Evolutionary conservation across 1,140 invertebrate genomes (phyloP), one percentile per base, ranked within the genome.

Genomic region (Muscidifurax raptorellus): DNA sequence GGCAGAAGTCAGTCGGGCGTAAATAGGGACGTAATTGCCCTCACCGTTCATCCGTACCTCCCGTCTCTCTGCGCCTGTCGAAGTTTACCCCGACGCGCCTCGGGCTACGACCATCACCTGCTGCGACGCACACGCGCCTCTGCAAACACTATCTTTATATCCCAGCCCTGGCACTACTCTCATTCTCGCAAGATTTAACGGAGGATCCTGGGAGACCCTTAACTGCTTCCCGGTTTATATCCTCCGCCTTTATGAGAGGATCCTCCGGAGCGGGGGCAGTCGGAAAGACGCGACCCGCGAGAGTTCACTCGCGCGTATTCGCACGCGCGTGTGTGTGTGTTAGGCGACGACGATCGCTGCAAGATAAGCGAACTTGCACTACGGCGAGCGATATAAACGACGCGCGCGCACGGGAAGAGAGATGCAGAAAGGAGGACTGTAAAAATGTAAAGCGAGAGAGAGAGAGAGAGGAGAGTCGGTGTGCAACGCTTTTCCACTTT

Each of bases 11-110:
- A 72, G 67, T 28, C 80, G 27, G 77, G 47, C 44, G 40, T 81
- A 81, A 81, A 81, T 81, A 81, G 67, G 66, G 32, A 81, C 80
- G 66, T 81, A 81, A 81, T 81, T 81, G 80, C 32, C 66, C 47
- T 27, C 67, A 27, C 32, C 80, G 80, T 52, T 81, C 80, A 81
- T 71, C 36, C 80, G 69, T 52, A 59, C 36, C 27, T 81, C 67
- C 80, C 78, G n/a, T 15, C 28, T 47, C 15, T 40, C 36, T 40
- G 36, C 36, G 36, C 18, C 52, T 59, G 66, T 69, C 66, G 66
- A 69, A 69, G 66, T 69, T 69, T 67, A 67, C 22, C 64, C 64
- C 64, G 12, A 25, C n/a, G 75, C 36, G 75, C 25, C 44, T 27
- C 6, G 28, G 28, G 27, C 47, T 12, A 27, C 27, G 77, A 40